A percentile compares a stretch with the other conserved stretches of the same genome.
Conservation (phyloP, 2,797 vertebrate species). For the Apogon talboti region DNA sequence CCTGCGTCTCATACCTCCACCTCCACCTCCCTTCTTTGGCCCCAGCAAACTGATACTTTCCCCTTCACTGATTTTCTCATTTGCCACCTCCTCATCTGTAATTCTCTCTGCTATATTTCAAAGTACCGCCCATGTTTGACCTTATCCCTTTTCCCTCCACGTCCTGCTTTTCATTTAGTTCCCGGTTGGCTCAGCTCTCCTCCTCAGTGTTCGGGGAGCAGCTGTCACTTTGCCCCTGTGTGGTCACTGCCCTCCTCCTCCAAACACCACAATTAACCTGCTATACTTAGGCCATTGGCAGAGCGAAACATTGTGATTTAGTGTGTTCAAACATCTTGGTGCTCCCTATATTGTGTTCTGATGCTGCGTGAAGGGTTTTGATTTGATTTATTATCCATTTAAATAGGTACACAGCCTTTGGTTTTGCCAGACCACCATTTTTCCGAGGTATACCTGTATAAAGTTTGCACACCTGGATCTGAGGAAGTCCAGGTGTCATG, state of each 20-base stretch:
- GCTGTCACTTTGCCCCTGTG: not conserved
- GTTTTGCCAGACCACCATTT: too few species aligned
- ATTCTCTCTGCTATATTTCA: slow-evolving; percentile 1
- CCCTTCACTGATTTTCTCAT: not conserved
- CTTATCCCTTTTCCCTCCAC: not conserved
- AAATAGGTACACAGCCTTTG: too few species aligned
- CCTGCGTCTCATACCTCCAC: not conserved
- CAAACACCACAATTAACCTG: slow-evolving; percentile 8
- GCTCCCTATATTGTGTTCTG: too few species aligned
- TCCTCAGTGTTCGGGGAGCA: not conserved
- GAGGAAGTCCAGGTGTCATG: too few species aligned
- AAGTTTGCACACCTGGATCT: too few species aligned
- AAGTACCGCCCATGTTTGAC: not conserved
- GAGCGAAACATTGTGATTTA: too few species aligned
- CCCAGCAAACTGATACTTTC: not conserved
- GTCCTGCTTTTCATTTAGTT: not conserved
- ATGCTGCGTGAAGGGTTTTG: too few species aligned
- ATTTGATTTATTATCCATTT: too few species aligned
- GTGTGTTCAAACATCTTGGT: not conserved
- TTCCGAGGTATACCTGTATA: too few species aligned
- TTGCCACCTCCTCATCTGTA: not conserved
- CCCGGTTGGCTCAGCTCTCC: not conserved
- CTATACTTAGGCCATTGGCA: slow-evolving; percentile 9
- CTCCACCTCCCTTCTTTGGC: not conserved
- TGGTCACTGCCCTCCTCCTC: not conserved